Conservation (phyloP, 2,797 vertebrate species). For the Crax fasciolata region DNA sequence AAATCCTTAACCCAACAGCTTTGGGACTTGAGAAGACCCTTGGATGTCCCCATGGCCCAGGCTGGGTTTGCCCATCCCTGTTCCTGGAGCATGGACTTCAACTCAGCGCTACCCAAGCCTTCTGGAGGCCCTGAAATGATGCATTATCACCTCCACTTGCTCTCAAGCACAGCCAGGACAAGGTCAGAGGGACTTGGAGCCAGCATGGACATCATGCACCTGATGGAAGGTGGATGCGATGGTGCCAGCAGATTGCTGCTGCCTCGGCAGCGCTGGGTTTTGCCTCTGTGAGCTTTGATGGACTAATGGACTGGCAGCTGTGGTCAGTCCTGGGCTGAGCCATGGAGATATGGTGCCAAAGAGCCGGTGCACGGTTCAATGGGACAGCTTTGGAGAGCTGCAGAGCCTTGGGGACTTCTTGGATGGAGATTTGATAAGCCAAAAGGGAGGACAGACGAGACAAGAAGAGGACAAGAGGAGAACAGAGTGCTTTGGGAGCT, state of each 20-base stretch:
- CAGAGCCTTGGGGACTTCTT: accelerated
- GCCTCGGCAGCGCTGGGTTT: neutral
- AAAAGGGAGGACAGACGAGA: neutral
- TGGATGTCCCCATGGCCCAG: neutral
- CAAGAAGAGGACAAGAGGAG: neutral
- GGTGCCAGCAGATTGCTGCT: neutral
- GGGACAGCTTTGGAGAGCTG: neutral
- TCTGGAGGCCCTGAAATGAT: neutral
- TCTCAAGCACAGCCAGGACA: neutral
- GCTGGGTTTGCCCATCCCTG: neutral
- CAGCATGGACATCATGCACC: neutral
- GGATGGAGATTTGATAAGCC: neutral
- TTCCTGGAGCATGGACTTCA: neutral
- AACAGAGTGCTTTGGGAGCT: neutral
- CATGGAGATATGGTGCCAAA: neutral
- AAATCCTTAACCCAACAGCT: neutral
- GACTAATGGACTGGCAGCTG: neutral
- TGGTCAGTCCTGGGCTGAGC: accelerated
- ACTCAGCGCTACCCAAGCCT: neutral
- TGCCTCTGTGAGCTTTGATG: accelerated
- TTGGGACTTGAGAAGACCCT: neutral
- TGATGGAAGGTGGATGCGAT: neutral
- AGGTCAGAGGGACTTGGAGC: neutral
- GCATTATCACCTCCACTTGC: neutral
- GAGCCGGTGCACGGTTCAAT: neutral